Conservation (phyloP, 2,113 vertebrate genomes). For the Onychostruthus taczanowskii region DNA sequence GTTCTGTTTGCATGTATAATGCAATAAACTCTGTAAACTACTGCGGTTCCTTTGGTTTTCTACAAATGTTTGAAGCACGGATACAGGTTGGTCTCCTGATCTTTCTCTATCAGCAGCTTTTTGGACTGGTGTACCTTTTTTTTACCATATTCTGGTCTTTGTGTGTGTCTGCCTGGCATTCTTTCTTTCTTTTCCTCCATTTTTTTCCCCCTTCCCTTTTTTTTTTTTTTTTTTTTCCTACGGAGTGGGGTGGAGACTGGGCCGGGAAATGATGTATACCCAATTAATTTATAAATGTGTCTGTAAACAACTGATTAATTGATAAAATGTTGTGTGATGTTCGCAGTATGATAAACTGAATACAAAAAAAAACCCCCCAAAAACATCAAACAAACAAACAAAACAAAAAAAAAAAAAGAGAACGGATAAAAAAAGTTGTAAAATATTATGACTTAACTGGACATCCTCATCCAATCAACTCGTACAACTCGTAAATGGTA, state of each 20-base stretch:
- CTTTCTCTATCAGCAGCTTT: neutral
- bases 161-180: neutral
- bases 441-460: slow-evolving; percentile 28
- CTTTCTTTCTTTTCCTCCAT: neutral
- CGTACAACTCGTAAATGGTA: slow-evolving; percentile 59
- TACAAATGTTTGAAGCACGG: slow-evolving; percentile 34
- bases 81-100: neutral
- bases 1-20: slow-evolving; percentile 96
- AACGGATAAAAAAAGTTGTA: neutral
- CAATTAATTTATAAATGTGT: neutral
- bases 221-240: neutral
- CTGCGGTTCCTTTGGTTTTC: slow-evolving; percentile 73
- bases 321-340: slow-evolving; percentile 20
- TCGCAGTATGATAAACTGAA: slow-evolving; percentile 4
- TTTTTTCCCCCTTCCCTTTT: neutral
- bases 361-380: neutral
- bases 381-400: neutral
- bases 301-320: slow-evolving; percentile 18
- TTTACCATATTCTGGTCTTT: slow-evolving; percentile 24
- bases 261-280: slow-evolving; percentile 27
- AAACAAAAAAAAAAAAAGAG: neutral
- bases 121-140: neutral
- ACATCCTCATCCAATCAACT: slow-evolving; percentile 33
- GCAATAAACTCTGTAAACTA: slow-evolving; percentile 93
- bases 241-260: neutral